Conservation (phyloP, 1,140 invertebrate species). For the Vollenhovia emeryi region DNA sequence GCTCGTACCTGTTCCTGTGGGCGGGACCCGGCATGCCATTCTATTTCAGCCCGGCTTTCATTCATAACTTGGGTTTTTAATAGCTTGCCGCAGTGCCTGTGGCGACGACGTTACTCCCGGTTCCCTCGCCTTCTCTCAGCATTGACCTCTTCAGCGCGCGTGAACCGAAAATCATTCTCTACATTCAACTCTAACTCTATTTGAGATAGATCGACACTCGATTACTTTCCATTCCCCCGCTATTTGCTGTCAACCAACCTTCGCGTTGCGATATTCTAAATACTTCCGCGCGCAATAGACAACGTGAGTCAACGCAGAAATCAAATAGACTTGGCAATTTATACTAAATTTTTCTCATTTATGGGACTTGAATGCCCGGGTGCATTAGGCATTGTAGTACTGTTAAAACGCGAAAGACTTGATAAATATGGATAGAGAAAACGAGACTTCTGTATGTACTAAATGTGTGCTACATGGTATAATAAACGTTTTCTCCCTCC, state of each 20-base stretch:
- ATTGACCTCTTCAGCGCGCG: constrained; percentile 46
- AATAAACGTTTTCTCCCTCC: background rate
- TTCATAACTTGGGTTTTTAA: constrained; percentile 85
- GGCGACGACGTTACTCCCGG: constrained; percentile 66
- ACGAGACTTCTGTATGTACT: background rate
- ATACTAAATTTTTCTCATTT: background rate
- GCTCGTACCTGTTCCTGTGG: constrained; percentile 77
- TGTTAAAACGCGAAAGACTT: background rate
- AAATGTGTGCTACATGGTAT: background rate
- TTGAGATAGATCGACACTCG: constrained; percentile 4
- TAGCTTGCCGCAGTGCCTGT: constrained; percentile 79
- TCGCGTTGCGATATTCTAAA: background rate
- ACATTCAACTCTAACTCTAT: background rate
- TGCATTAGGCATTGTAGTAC: background rate
- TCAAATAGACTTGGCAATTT: background rate
- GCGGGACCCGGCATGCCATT: constrained; percentile 82
- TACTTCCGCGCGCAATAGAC: background rate
- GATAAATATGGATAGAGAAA: background rate
- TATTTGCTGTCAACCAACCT: background rate
- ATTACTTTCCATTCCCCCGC: constrained; percentile 12
- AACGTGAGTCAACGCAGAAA: constrained; percentile 1
- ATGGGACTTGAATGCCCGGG: background rate
- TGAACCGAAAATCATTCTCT: constrained; percentile 19
- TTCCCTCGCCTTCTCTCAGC: constrained; percentile 60
- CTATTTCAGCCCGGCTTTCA: constrained; percentile 85